Evolutionary conservation across 1,140 invertebrate species (phyloP), one percentile per base, ranked within the genome.

Genomic region (Drosophila guanche): DNA sequence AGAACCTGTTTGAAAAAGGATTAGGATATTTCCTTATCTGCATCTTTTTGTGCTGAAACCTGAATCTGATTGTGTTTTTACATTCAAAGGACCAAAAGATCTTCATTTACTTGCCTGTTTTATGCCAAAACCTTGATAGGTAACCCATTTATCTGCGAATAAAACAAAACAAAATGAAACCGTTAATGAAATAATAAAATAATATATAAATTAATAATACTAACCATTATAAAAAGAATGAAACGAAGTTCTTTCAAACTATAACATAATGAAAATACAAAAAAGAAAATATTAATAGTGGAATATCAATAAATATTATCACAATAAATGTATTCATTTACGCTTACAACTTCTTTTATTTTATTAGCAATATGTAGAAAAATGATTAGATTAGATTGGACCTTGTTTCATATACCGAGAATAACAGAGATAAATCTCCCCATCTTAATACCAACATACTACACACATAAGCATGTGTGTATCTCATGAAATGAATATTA

Each of bases 361-460:
- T 72, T 86, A 69, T 85, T 86, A 51, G 81, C 60, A 74, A 81
- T 59, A 86, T 8, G 77, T 81, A 86, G 88, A 81, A 86, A 83
- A 85, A 75, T 27, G 59, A 57, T 84, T 71, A 63, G 58, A 57
- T 83, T 71, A 63, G 42, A 63, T 83, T 83, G 79, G 75, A 69
- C 79, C 56, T 73, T 10, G 23, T 56, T 68, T 25, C 16, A 55
- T 69, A 43, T 46, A 42, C 25, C 42, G 23, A 46, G 27, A 5
- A 14, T 37, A 48, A 52, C 16, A 43, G 33, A 52, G 16, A 10
- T 43, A 33, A 23, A 40, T 40, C 41, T 10, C 3, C 22, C 14
- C 5, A 27, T 25, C 14, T 12, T 54, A 14, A 45, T 41, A 33
- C 33, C 10, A 12, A 37, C 10, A 12, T 12, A 6, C 6, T 29